Conservation (phyloP, 2,888 invertebrate genomes). For the Lycaena phlaeas region DNA sequence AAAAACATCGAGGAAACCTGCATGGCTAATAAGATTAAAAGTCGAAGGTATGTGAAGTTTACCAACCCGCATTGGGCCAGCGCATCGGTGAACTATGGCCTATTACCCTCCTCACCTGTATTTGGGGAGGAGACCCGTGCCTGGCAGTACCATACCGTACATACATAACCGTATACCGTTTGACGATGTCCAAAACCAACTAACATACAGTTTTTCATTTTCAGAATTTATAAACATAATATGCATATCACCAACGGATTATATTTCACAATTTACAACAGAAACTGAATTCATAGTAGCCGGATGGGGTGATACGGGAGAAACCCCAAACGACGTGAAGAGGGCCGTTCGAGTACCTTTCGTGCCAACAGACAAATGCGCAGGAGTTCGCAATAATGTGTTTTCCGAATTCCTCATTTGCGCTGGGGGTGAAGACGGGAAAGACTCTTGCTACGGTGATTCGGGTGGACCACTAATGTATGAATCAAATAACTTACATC, state of each 20-base stretch:
- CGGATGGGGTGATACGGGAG: slow-evolving; percentile 22
- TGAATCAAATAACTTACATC: slow-evolving; percentile 10
- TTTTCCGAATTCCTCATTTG: slow-evolving; percentile 52
- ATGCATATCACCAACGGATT: slow-evolving; percentile 12
- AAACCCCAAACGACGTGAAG: slow-evolving; percentile 46
- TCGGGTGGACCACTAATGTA: slow-evolving; percentile 78
- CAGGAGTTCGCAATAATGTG: not conserved
- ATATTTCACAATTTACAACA: slow-evolving; percentile 13
- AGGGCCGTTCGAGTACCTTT: slow-evolving; percentile 22
- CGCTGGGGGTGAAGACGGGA: slow-evolving; percentile 61
- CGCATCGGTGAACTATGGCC: no score
- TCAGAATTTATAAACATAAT: slow-evolving; percentile 14
- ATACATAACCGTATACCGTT: no score
- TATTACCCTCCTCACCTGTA: no score
- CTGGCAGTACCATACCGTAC: no score
- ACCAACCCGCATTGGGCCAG: no score
- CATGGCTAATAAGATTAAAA: no score
- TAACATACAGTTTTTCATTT: no score
- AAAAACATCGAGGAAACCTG: no score
- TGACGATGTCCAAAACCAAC: no score
- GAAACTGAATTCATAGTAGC: slow-evolving; percentile 16
- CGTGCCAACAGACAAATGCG: slow-evolving; percentile 17
- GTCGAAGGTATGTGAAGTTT: no score
- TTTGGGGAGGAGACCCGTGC: no score
- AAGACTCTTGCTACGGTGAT: slow-evolving; percentile 78